Conservation (phyloP, 2,113 vertebrate genomes). For the Stigmatopora nigra region DNA sequence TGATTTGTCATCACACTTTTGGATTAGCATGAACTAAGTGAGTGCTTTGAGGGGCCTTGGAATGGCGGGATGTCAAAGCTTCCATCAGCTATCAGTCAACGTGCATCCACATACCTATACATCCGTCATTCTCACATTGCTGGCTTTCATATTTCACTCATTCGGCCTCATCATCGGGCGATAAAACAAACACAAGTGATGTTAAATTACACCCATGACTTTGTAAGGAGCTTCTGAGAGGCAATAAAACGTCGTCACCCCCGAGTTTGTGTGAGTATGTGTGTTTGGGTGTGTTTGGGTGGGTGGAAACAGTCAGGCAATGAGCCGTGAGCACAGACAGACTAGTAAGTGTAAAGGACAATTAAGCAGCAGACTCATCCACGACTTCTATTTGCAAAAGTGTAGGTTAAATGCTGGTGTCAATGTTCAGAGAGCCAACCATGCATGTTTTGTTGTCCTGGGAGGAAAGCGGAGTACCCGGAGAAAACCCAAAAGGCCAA, state of each 20-base stretch:
- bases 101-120: not conserved
- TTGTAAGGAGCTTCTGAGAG: slow-evolving; percentile 35
- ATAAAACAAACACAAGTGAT: slow-evolving; percentile 7
- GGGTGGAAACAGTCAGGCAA: slow-evolving; percentile 40
- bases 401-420: not conserved
- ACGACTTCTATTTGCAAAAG: not conserved
- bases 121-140: not conserved
- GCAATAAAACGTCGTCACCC: slow-evolving; percentile 27
- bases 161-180: not conserved
- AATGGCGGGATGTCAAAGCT: not conserved
- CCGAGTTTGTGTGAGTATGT: not conserved
- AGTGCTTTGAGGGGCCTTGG: not conserved
- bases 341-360: slow-evolving; percentile 50
- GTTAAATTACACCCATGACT: slow-evolving; percentile 6
- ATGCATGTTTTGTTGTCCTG: too few species aligned
- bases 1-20: not conserved
- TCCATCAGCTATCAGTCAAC: not conserved
- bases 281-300: slow-evolving; percentile 35
- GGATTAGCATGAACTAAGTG: not conserved
- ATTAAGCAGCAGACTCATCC: slow-evolving; percentile 52
- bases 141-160: slow-evolving; percentile 10
- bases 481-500: too few species aligned
- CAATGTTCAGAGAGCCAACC: too few species aligned
- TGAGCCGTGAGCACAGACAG: slow-evolving; percentile 46
- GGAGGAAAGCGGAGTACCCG: too few species aligned